These are phyloP conservation scores for Peromyscus aztecus DNA, from an alignment of 2,797 vertebrate genomes.

Conservation along the genomic window DNA sequence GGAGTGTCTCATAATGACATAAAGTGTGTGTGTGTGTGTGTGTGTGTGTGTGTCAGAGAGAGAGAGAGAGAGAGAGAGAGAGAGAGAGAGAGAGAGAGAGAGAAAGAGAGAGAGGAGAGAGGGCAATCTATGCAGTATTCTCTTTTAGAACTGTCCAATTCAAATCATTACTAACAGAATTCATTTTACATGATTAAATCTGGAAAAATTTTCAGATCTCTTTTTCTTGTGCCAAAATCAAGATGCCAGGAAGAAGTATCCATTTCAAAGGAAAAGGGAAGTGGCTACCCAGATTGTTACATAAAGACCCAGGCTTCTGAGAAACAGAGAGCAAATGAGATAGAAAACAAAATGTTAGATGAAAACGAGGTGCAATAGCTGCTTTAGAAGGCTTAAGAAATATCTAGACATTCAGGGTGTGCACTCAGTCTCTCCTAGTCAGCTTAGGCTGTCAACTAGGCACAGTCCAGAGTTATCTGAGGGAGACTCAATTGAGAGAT, in stretches of 20 bases:
- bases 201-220: slow-evolving; percentile 30
- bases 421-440: background rate
- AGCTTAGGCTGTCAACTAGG: background rate
- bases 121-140: background rate
- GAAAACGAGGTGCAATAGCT: background rate
- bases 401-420: background rate
- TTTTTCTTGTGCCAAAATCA: slow-evolving; percentile 60
- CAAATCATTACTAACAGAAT: slow-evolving; percentile 34
- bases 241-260: slow-evolving; percentile 47
- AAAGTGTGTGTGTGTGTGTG: background rate
- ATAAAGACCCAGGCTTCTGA: slow-evolving; percentile 16
- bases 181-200: slow-evolving; percentile 60
- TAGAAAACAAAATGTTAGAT: background rate
- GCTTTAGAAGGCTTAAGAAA: slow-evolving; percentile 14
- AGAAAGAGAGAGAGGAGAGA: background rate
- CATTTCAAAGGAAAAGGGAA: slow-evolving; percentile 68
- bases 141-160: slow-evolving; percentile 53
- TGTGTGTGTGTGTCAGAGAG: background rate
- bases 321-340: background rate
- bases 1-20: background rate
- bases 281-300: background rate
- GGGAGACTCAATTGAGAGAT: too few relatives aligned
- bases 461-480: background rate
- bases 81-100: background rate
- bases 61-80: background rate